Evolutionary conservation across 2,888 invertebrate species (phyloP), one percentile per base, ranked within the genome.

Genomic region (Meloe dianella): DNA sequence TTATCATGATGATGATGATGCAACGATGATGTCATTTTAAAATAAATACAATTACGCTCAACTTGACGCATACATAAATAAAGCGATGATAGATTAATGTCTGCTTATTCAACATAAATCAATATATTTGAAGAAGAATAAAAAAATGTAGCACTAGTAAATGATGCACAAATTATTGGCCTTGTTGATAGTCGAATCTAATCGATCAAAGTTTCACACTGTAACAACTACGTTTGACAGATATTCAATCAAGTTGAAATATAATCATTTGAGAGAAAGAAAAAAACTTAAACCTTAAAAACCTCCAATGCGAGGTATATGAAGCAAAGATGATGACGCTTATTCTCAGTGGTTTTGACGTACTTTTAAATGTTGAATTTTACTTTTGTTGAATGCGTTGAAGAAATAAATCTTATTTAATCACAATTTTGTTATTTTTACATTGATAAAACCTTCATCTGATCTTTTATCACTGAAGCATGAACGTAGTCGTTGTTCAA

Each of bases 1-100:
- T 54, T 30, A 32, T 67, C 58, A 41, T 17, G 41, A 62, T 62
- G 47, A 63, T 14, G 54, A 64, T 61, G 67, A 67, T 68, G 68
- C 67, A 66, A 66, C 64, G 70, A 27, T 30, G 27, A 32, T 6
- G 3, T 8, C 38, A 22, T 2, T 24, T n/a, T 2, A 60, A 24
- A 24, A 38, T 20, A 22, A 24, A n/a, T 7, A 35, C n/a, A 7
- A 30, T 14, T 35, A 35, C 1, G 2, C 35, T 14, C 2, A 17
- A n/a, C 7, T n/a, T n/a, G n/a, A n/a, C n/a, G n/a, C n/a, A n/a
- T n/a, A n/a, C n/a, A n/a, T n/a, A n/a, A n/a, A n/a, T n/a, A 17
- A 41, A 14, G 8, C 10, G 57, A 27, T 58, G 30, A 58, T 22
- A n/a, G 35, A 30, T 58, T 14, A 30, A 58, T n/a, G 0, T 27